Base-by-base conservation (phyloP, 2,113 vertebrate genomes). In the Trichomycterus rosablanca region DNA sequence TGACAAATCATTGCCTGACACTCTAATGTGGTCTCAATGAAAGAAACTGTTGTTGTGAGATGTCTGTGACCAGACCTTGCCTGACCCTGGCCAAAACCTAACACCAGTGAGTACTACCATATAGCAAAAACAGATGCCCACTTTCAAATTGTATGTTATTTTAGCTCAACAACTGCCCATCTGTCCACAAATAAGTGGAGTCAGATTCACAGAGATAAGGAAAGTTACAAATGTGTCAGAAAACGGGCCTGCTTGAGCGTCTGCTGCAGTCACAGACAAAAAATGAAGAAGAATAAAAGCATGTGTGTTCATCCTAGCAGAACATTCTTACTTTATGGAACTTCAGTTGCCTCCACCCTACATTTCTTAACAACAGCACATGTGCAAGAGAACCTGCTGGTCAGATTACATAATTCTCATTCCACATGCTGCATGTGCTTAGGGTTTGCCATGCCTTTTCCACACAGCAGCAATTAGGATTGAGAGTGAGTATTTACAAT, bases 291-390 rank as follows among this genome's bases (percentile, higher is more conserved):
- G n/a, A n/a, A n/a, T n/a, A n/a, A n/a, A n/a, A n/a, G n/a, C n/a
- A n/a, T n/a, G n/a, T n/a, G 39, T 15, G 15, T 50, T 78, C 45
- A 54, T 50, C 58, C 71, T 73, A 59, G 61, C 63, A 57, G 59
- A 19, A 43, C 60, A 80, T 65, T 70, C n/a, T 35, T 53, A 16
- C 35, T 79, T 78, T 78, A 83, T 68, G 70, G 73, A 72, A 59
- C 54, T 67, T 51, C 59, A 8, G 37, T 11, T 26, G 20, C 35
- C 60, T 72, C 61, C 69, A 59, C 59, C 70, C 68, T 71, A 69
- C 74, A 63, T 66, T 61, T 56, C 60, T 61, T 56, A 32, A 49
- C 24, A 51, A 44, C 54, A 71, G 68, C 66, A 76, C 67, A 66
- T 63, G 72, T 63, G 43, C 62, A 18, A 75, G 67, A 74, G 35